These are phyloP conservation scores for Bombus vancouverensis DNA, from an alignment of 1,140 invertebrate species.

Conservation along the genomic window DNA sequence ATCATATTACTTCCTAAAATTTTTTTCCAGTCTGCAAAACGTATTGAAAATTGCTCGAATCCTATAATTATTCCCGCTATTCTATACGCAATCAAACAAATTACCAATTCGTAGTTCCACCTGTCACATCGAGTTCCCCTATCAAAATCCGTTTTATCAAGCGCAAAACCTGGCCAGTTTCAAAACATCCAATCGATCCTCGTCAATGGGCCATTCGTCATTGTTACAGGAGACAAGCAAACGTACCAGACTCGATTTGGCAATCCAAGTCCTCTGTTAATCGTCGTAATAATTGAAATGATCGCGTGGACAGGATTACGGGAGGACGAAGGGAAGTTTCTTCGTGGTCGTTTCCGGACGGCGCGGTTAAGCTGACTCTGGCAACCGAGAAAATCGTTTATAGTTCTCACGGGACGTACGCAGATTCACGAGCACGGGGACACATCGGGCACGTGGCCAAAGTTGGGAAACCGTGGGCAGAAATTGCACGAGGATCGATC, in stretches of 20 bases:
- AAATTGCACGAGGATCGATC: constrained; percentile 43
- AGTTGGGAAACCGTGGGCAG: constrained; percentile 1
- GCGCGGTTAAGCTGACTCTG: constrained; percentile 15
- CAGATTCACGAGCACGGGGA: constrained; percentile 43
- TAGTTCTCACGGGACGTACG: constrained; percentile 30
- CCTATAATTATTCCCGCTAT: neutral
- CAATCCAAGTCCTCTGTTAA: neutral
- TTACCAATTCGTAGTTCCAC: neutral
- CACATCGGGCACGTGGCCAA: constrained; percentile 58
- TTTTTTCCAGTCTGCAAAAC: neutral
- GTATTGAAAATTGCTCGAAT: neutral
- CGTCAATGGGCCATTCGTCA: neutral
- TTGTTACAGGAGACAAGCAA: neutral
- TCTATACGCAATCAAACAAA: neutral
- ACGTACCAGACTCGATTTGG: neutral
- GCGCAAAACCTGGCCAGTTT: neutral
- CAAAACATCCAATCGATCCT: neutral
- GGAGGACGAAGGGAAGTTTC: constrained; percentile 23
- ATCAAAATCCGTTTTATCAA: neutral
- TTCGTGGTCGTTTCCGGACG: constrained; percentile 1
- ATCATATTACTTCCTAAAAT: neutral
- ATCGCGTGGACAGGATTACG: neutral
- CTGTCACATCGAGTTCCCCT: neutral
- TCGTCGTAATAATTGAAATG: constrained; percentile 30
- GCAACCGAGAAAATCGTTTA: constrained; percentile 35